Base-by-base conservation (phyloP, 2,797 vertebrate species). In the Hephaestus fuliginosus region DNA sequence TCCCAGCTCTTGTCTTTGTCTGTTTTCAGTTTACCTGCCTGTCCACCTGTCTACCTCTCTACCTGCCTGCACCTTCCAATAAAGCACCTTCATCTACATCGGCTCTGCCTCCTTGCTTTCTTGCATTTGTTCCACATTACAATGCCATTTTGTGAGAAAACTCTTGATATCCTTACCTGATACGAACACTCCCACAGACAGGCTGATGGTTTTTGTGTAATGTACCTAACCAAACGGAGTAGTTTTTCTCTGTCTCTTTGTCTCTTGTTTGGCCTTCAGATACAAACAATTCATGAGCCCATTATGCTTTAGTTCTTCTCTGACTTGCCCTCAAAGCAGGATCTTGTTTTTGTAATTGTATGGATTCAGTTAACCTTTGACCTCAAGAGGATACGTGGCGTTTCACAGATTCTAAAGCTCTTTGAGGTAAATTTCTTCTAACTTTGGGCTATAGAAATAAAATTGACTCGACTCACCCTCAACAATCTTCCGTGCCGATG, bases 401-500 rank as follows among this genome's bases (percentile, higher is more conserved):
- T 48, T 43, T 6, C n/a, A 30, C 1, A 46, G 48, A 60, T 20
- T 46, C 1, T 36, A n/a, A 25, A 70, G 1, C 28, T 1, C 56
- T 62, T 68, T 11, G 0, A 33, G 17, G 4, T 18, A 44, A 53
- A 30, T 46, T 33, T 0, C 18, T 20, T 18, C 30, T 33, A 17
- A 46, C 25, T 55, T 39, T 36, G 10, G 14, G 7, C 20, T 17
- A 5, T 12, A 11, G 36, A 20, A 48, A 25, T 52, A 2, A 39
- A 18, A 61, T 18, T 6, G n/a, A 20, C 10, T 6, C 22, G 12
- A 56, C 70, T 62, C 17, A 76, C 78, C 75, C 43, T 86, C 33
- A 13, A 87, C 41, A 1, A 91, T 56, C 25, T 20, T 76, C 43
- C 90, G 55, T n/a, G 88, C 88, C 0, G 86, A 90, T 25, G 85